Conservation (phyloP, 2,113 vertebrate species). For the human (Homo sapiens) region DNA sequence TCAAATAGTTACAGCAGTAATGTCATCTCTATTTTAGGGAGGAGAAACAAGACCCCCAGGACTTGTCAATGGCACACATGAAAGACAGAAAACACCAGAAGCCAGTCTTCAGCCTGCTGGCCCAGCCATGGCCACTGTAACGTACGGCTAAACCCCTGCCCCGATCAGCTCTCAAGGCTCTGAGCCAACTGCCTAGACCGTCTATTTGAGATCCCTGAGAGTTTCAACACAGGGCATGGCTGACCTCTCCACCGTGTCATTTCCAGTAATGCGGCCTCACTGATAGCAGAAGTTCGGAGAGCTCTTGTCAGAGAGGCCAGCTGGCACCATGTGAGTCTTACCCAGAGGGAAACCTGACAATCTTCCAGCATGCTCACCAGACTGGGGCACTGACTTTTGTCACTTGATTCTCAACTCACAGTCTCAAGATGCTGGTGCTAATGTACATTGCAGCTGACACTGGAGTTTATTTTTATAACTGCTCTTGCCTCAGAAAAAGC, state of each 20-base stretch:
- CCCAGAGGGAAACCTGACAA: background rate
- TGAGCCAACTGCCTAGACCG: rapidly evolving
- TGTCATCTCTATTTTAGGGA: too few species aligned
- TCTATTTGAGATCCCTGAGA: rapidly evolving
- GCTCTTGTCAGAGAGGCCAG: too few species aligned
- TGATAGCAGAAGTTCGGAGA: background rate
- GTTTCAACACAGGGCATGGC: rapidly evolving
- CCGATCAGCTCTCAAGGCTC: rapidly evolving
- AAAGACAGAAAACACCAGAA: background rate
- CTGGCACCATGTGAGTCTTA: rapidly evolving
- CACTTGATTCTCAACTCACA: background rate
- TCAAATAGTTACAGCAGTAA: too few species aligned
- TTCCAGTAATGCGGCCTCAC: rapidly evolving
- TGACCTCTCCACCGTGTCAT: rapidly evolving
- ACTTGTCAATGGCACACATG: rapidly evolving
- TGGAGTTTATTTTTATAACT: background rate
- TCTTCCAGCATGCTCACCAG: background rate
- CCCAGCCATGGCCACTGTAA: rapidly evolving
- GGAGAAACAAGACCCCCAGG: background rate
- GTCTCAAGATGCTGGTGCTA: background rate
- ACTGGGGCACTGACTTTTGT: background rate
- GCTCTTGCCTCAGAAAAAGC: background rate
- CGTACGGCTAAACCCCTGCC: rapidly evolving
- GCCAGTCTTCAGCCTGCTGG: rapidly evolving
- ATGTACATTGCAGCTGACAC: rapidly evolving